Percentiles rank a stretch among this genome's conserved stretches.
Evolutionary conservation across 2,888 invertebrate species (phyloP).

Genomic region (Amphipyra tragopoginis): DNA sequence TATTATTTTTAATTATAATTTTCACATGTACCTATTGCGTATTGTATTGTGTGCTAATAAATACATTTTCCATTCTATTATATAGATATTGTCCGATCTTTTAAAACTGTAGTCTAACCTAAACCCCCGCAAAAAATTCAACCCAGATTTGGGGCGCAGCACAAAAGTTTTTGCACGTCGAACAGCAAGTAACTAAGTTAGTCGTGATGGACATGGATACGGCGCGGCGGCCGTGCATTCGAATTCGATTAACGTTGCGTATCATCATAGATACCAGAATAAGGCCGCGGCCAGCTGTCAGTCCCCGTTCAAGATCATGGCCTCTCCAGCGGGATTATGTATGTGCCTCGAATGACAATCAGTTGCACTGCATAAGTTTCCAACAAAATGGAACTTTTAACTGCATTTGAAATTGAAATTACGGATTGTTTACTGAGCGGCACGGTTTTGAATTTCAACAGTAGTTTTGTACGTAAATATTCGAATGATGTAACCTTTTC

Average conservation of each 20-base stretch:
- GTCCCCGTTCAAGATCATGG: conserved; percentile 81
- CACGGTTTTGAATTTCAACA: conserved; percentile 49
- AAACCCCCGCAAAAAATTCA: conserved; percentile 16
- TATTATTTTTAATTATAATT: too few species aligned
- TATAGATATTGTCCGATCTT: too few species aligned
- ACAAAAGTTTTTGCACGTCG: conserved; percentile 41
- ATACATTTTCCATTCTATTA: too few species aligned
- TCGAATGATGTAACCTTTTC: conserved; percentile 29
- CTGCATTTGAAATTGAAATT: conserved; percentile 73
- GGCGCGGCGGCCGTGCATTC: conserved; percentile 36
- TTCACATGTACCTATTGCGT: too few species aligned
- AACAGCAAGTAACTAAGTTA: conserved; percentile 55
- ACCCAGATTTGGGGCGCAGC: conserved; percentile 31
- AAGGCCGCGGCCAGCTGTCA: conserved; percentile 72
- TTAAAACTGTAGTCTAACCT: background rate
- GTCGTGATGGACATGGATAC: conserved; percentile 59
- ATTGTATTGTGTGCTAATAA: too few species aligned
- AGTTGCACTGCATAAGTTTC: conserved; percentile 74
- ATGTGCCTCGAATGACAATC: conserved; percentile 83
- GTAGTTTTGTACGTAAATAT: conserved; percentile 38
- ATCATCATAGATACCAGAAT: conserved; percentile 69
- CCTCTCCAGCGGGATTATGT: conserved; percentile 79
- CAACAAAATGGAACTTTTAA: conserved; percentile 72
- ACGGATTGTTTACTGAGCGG: conserved; percentile 60
- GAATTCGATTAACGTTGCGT: conserved; percentile 68